Percentiles rank a stretch among this genome's conserved stretches.
Evolutionary conservation across 2,113 vertebrate species (phyloP).

Genomic region (Nyctereutes procyonoides): DNA sequence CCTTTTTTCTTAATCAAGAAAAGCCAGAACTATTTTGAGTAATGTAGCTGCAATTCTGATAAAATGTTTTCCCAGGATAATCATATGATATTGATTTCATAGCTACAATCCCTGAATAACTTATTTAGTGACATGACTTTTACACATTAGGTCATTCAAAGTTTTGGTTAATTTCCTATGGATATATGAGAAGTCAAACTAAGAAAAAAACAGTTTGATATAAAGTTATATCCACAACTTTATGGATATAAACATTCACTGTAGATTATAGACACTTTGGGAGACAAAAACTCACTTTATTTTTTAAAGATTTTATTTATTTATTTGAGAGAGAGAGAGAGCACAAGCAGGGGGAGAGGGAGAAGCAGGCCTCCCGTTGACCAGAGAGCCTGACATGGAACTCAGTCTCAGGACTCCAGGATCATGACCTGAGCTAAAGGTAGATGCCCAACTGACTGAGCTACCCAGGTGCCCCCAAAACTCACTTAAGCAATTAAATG

Average conservation of each 20-base stretch:
- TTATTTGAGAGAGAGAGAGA: too few relatives aligned
- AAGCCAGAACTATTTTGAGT: neutral
- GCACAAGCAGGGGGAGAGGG: too few relatives aligned
- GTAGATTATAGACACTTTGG: neutral
- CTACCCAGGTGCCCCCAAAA: too few relatives aligned
- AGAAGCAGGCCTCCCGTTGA: too few relatives aligned
- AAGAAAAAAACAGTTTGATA: neutral
- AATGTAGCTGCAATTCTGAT: slow-evolving; percentile 40
- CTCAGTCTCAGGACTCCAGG: too few relatives aligned
- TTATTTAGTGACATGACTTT: slow-evolving; percentile 26
- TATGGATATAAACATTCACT: neutral
- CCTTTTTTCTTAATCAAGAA: neutral
- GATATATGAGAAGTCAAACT: neutral
- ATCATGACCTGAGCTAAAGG: too few relatives aligned
- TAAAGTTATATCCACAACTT: too few relatives aligned
- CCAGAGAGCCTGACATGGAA: too few relatives aligned
- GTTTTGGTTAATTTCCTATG: neutral
- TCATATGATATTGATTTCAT: slow-evolving; percentile 15
- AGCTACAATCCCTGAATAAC: neutral
- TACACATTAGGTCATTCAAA: slow-evolving; percentile 32
- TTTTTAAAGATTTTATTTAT: too few relatives aligned
- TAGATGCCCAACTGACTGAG: too few relatives aligned
- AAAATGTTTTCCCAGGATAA: slow-evolving; percentile 40
- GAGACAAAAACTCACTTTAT: neutral
- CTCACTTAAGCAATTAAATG: neutral